Conservation (phyloP, 2,888 invertebrate genomes). For the Watsonalla cultraria region DNA sequence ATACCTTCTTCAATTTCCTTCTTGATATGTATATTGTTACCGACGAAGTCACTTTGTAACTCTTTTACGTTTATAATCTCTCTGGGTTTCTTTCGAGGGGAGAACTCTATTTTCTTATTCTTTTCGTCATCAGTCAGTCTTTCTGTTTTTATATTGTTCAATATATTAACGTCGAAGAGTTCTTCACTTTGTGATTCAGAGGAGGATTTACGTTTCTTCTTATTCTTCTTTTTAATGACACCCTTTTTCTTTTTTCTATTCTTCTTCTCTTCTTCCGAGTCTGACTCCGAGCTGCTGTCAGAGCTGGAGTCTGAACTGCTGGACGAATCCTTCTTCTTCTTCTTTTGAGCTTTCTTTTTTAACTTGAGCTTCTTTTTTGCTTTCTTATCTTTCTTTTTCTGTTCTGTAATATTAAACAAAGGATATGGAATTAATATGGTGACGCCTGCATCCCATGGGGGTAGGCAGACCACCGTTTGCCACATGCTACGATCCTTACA, state of each 20-base stretch:
- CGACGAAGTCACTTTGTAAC: constrained; percentile 66
- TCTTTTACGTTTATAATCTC: constrained; percentile 72
- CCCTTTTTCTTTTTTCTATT: constrained; percentile 30
- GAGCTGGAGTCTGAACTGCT: constrained; percentile 38
- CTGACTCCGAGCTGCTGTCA: constrained; percentile 42
- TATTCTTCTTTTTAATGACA: constrained; percentile 23
- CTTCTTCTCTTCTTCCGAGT: constrained; percentile 26
- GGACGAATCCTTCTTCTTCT: constrained; percentile 52
- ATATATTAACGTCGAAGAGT: constrained; percentile 59
- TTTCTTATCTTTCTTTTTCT: constrained; percentile 50
- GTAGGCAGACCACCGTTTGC: no score
- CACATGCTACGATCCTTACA: no score
- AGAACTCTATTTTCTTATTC: constrained; percentile 41
- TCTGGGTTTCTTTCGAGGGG: constrained; percentile 50
- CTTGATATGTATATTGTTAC: constrained; percentile 57
- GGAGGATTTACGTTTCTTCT: constrained; percentile 44
- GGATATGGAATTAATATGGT: constrained; percentile 4
- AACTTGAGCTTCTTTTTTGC: constrained; percentile 49
- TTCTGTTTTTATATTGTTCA: constrained; percentile 70
- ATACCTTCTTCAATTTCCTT: constrained; percentile 39
- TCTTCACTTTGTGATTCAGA: constrained; percentile 56
- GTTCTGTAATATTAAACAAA: constrained; percentile 27
- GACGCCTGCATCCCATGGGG: no score
- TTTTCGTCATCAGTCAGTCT: constrained; percentile 62
- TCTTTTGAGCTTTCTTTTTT: constrained; percentile 53